Percentiles rank a stretch among this genome's conserved stretches.
phyloP scores from a whole-genome alignment of 2,113 vertebrate species.

The Apodemus speciosus region DNA sequence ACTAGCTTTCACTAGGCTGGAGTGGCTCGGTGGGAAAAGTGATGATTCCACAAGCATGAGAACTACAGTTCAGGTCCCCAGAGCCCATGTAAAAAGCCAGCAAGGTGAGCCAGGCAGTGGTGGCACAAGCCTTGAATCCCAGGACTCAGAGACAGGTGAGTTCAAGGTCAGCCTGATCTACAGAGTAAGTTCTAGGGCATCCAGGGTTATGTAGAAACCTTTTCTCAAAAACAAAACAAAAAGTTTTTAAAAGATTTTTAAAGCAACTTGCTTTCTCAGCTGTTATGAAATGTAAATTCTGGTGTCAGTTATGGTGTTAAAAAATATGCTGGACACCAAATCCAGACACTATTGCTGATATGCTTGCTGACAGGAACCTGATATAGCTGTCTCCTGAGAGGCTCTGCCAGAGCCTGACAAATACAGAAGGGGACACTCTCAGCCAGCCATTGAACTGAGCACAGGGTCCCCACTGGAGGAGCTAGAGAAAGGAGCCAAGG shows the following conservation, averaged over 20 bases:
- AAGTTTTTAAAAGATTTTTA: not conserved
- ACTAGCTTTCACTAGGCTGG: not conserved
- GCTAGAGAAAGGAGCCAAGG: no score
- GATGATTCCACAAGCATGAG: not conserved
- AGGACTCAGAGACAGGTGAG: not conserved
- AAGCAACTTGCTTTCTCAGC: not conserved
- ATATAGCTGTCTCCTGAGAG: no score
- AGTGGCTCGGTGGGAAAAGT: not conserved
- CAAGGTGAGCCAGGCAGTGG: not conserved
- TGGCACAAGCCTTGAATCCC: not conserved
- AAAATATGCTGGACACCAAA: not conserved
- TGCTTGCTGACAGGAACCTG: no score
- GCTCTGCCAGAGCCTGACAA: no score
- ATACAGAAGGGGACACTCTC: no score
- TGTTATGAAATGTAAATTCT: constrained; percentile 42
- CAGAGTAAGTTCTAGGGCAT: not conserved
- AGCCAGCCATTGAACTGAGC: no score
- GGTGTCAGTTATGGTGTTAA: not conserved
- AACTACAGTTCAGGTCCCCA: not conserved
- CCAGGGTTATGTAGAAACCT: not conserved
- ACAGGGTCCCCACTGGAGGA: no score
- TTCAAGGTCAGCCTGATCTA: not conserved
- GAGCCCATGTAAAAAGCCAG: not conserved
- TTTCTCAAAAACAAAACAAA: not conserved
- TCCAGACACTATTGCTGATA: no score